phyloP scores from a whole-genome alignment of 2,113 vertebrate genomes.

The Podarcis cretensis region DNA sequence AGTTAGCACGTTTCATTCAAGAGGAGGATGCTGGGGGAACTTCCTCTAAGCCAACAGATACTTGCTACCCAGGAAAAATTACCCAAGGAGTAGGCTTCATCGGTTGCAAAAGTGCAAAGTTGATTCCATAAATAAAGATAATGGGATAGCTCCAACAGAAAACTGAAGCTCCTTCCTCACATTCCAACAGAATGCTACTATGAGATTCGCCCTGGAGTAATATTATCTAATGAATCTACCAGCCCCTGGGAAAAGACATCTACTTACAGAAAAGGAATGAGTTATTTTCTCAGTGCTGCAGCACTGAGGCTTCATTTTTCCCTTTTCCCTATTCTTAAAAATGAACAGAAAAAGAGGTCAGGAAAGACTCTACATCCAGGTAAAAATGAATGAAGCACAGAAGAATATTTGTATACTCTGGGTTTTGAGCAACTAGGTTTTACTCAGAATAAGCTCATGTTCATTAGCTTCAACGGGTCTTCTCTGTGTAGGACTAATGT shows the following conservation, averaged over 20 bases:
- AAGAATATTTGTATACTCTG: conserved; percentile 47
- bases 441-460: too few relatives aligned
- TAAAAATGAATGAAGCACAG: conserved; percentile 55
- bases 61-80: too few relatives aligned
- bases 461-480: too few relatives aligned
- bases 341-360: conserved; percentile 28
- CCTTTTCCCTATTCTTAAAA: conserved; percentile 9
- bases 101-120: too few relatives aligned
- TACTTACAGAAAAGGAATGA: conserved; percentile 33
- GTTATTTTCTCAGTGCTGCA: neutral
- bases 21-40: too few relatives aligned
- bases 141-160: neutral
- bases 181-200: neutral
- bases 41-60: too few relatives aligned
- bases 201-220: conserved; percentile 7
- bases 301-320: conserved; percentile 22
- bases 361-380: conserved; percentile 23
- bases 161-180: conserved; percentile 8
- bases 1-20: too few relatives aligned
- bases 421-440: too few relatives aligned
- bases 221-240: conserved; percentile 12
- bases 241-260: conserved; percentile 16
- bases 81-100: too few relatives aligned
- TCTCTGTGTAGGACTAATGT: too few relatives aligned
- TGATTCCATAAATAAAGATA: neutral